Conservation (phyloP, 2,888 invertebrate species). For the Caprella mutica region DNA sequence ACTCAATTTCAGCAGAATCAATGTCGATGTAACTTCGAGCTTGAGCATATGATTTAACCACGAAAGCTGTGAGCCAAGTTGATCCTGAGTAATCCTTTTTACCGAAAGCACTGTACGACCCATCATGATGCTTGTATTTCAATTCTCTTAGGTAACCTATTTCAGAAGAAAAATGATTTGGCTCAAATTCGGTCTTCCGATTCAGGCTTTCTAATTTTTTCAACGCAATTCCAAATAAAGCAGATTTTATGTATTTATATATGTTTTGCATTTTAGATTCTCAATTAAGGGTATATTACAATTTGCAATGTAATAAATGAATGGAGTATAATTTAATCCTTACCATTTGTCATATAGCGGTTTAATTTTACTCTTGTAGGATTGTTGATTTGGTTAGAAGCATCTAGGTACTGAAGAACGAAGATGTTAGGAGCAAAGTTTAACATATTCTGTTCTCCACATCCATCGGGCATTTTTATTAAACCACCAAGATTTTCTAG, state of each 20-base stretch:
- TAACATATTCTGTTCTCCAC: conserved; percentile 34
- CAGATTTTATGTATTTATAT: too few species aligned
- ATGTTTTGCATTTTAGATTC: too few species aligned
- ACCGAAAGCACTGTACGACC: conserved; percentile 73
- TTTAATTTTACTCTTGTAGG: conserved; percentile 40
- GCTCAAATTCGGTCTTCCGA: too few species aligned
- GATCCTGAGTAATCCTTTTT: conserved; percentile 53
- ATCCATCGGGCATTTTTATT: conserved; percentile 38
- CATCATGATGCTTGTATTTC: conserved; percentile 59
- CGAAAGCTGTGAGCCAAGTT: conserved; percentile 65
- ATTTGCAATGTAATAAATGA: too few species aligned
- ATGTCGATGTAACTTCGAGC: conserved; percentile 47
- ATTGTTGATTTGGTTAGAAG: conserved; percentile 10
- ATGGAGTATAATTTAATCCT: background rate
- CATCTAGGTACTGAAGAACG: conserved; percentile 27
- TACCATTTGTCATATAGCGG: conserved; percentile 50
- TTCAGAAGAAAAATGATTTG: too few species aligned
- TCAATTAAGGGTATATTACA: too few species aligned
- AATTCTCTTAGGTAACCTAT: conserved; percentile 70
- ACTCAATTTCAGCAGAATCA: conserved; percentile 46
- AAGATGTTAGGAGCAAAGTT: conserved; percentile 32
- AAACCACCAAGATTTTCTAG: conserved; percentile 20
- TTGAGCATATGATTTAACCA: conserved; percentile 45
- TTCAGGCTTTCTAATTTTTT: too few species aligned
- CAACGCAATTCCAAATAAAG: too few species aligned